phyloP scores from a whole-genome alignment of 2,113 vertebrate genomes.

The Triplophysa dalaica region DNA sequence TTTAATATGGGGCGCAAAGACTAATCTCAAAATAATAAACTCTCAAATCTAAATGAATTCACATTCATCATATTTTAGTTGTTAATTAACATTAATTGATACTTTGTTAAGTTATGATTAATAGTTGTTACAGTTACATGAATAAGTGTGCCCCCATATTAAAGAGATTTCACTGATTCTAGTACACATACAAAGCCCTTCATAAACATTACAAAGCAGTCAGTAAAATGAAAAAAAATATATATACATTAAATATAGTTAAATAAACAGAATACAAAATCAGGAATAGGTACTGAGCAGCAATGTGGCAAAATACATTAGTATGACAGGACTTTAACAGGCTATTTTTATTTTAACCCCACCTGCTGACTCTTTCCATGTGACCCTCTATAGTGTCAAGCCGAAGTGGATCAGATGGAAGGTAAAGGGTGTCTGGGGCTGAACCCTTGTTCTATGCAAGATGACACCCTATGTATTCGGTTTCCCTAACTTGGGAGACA shows the following conservation, averaged over 20 bases:
- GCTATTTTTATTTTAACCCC: constrained; percentile 20
- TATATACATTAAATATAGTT: background rate
- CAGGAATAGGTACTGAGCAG: background rate
- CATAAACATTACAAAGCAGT: constrained; percentile 25
- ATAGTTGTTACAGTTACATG: too few species aligned
- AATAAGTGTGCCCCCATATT: too few species aligned
- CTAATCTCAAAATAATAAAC: too few species aligned
- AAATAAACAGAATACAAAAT: constrained; percentile 7
- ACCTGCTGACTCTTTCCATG: constrained; percentile 47
- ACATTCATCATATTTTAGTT: too few species aligned
- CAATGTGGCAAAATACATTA: constrained; percentile 18
- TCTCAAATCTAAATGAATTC: too few species aligned
- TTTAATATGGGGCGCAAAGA: background rate
- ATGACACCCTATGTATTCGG: constrained; percentile 47
- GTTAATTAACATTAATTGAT: too few species aligned
- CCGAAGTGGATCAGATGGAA: constrained; percentile 43
- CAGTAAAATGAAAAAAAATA: background rate
- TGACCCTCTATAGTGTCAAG: constrained; percentile 31
- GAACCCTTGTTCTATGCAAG: constrained; percentile 54
- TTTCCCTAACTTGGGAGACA: constrained; percentile 43
- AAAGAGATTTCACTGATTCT: background rate
- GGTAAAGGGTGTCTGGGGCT: constrained; percentile 31
- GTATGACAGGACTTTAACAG: background rate
- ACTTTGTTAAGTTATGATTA: too few species aligned
- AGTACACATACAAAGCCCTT: constrained; percentile 29